Evolutionary conservation across 2,113 vertebrate genomes (phyloP).

Genomic region (Calyptomena viridis): DNA sequence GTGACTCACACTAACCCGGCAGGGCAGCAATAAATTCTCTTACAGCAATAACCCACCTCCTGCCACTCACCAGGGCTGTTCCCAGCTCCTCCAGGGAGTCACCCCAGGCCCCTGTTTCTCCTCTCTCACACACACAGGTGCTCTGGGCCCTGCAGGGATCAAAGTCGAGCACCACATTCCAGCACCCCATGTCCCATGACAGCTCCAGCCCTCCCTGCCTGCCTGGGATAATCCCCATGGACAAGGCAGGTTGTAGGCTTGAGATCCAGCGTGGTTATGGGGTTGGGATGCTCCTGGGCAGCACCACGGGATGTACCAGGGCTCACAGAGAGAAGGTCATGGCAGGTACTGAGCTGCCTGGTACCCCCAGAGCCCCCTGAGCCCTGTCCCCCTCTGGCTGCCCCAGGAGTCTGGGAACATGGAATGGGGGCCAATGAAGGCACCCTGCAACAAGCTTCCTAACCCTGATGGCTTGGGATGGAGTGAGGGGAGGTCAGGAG

Average conservation of each 20-base stretch:
- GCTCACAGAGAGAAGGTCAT: background rate
- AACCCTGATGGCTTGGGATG: background rate
- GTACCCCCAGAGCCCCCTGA: background rate
- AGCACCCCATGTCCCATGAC: rapidly evolving
- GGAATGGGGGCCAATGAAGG: background rate
- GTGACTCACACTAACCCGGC: background rate
- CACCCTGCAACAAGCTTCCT: background rate
- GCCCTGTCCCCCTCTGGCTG: background rate
- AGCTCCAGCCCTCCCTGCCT: background rate
- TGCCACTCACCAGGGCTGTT: background rate
- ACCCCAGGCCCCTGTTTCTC: background rate
- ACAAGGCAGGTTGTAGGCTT: background rate
- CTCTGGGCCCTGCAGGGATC: background rate
- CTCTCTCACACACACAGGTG: rapidly evolving
- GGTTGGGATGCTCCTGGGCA: background rate
- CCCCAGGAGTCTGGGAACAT: background rate
- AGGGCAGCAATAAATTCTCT: background rate
- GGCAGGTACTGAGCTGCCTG: background rate
- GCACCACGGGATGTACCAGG: background rate
- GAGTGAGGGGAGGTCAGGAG: background rate
- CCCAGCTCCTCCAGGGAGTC: background rate
- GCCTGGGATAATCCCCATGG: rapidly evolving
- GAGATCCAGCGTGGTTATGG: rapidly evolving
- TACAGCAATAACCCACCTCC: background rate
- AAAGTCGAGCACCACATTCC: background rate